phyloP scores from a whole-genome alignment of 1,140 invertebrate genomes.

The Elymnias hypermnestra region DNA sequence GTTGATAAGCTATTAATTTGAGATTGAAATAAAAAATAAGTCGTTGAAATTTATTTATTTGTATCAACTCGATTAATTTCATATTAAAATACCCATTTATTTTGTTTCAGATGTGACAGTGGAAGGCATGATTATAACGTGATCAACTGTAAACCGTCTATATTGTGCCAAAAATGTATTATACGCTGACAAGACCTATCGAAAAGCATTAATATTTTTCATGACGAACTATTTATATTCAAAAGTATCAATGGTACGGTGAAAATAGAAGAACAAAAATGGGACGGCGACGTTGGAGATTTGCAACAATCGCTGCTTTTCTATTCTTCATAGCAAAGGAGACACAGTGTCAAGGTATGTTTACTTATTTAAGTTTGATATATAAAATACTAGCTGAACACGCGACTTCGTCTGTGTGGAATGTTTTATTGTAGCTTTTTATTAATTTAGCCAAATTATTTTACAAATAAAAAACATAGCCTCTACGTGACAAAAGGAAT shows the following conservation, averaged over 20 bases:
- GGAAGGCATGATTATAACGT: constrained; percentile 32
- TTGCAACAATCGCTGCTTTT: constrained; percentile 55
- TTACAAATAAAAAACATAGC: no score
- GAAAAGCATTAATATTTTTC: constrained; percentile 28
- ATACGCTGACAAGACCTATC: constrained; percentile 23
- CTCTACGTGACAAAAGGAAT: no score
- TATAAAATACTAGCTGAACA: no score
- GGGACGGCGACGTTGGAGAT: constrained; percentile 62
- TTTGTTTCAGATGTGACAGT: constrained; percentile 66
- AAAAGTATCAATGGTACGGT: constrained; percentile 57
- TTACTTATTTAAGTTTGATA: no score
- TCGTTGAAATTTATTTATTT: no score
- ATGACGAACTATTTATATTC: constrained; percentile 18
- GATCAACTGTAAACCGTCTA: constrained; percentile 30
- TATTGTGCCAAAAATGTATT: constrained; percentile 28
- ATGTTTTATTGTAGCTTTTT: no score
- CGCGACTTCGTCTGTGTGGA: no score
- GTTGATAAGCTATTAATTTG: no score
- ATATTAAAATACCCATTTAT: constrained; percentile 16
- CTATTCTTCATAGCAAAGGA: constrained; percentile 59
- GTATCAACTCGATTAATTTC: no score
- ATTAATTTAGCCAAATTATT: no score
- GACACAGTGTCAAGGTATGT: constrained; percentile 62
- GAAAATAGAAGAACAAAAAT: constrained; percentile 55
- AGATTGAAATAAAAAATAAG: no score